phyloP scores from a whole-genome alignment of 2,113 vertebrate species.

The Dicerorhinus sumatrensis region DNA sequence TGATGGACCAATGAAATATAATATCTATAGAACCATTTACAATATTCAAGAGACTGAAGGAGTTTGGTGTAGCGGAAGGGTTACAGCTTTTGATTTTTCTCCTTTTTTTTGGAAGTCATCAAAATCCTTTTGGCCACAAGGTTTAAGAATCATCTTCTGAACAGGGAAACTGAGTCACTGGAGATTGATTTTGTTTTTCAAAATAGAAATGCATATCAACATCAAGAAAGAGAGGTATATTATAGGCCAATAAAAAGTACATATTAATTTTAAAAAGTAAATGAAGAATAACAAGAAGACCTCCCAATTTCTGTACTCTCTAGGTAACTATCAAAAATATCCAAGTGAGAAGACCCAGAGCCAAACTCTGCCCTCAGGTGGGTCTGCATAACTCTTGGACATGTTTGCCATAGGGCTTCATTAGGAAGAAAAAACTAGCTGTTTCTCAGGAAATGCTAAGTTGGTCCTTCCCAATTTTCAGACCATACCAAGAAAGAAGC shows the following conservation, averaged over 20 bases:
- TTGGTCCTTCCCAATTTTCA: neutral
- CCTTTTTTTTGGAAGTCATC: neutral
- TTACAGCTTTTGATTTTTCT: neutral
- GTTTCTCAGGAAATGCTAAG: constrained; percentile 18
- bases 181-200: neutral
- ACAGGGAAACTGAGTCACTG: neutral
- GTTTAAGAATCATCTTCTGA: neutral
- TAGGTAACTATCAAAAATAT: neutral
- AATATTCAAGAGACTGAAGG: neutral
- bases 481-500: neutral
- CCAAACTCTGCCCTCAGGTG: neutral
- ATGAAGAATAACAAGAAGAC: neutral
- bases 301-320: neutral
- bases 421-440: neutral
- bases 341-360: neutral
- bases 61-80: neutral
- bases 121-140: neutral
- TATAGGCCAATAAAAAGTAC: neutral
- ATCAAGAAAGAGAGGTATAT: neutral
- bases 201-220: neutral
- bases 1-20: neutral
- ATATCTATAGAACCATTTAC: neutral
- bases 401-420: neutral
- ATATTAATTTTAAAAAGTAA: neutral
- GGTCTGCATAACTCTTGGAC: neutral